phyloP scores from a whole-genome alignment of 2,888 invertebrate species.

The Coenonympha arcania region DNA sequence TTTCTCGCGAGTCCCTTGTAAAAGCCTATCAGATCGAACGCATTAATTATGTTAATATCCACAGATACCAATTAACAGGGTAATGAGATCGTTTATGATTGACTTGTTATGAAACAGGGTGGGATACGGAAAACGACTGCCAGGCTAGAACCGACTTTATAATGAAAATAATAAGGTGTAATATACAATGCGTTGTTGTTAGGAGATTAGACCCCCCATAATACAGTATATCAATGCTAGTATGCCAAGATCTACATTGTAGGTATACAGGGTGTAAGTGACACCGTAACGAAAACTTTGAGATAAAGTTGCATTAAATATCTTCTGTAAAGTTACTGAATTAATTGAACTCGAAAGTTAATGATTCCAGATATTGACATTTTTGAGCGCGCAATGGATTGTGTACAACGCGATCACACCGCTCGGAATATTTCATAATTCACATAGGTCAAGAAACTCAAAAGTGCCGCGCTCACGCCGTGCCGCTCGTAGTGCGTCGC shows the following conservation, averaged over 20 bases:
- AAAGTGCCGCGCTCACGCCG: too few species aligned
- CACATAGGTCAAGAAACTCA: too few species aligned
- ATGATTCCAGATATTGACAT: too few species aligned
- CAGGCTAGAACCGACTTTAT: not conserved
- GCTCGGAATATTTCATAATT: too few species aligned
- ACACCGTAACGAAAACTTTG: too few species aligned
- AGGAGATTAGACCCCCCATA: not conserved
- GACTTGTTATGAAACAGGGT: conserved; percentile 18
- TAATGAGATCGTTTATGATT: conserved; percentile 33
- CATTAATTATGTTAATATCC: conserved; percentile 36
- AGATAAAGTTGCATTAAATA: too few species aligned
- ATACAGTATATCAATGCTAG: not conserved
- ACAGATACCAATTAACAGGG: conserved; percentile 36
- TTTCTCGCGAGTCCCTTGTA: not conserved
- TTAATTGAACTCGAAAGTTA: too few species aligned
- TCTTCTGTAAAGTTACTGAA: too few species aligned
- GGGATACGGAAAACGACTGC: not conserved
- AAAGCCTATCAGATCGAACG: conserved; percentile 27
- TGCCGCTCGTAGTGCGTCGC: too few species aligned
- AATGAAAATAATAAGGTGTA: not conserved
- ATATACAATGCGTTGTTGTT: not conserved
- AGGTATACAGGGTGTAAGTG: too few species aligned
- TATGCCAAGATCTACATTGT: not conserved
- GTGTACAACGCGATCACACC: too few species aligned
- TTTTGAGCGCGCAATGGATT: too few species aligned